Evolutionary conservation across 53 echinoderm and acorn worm genomes (phyloP).

Genomic region (Crossaster papposus): DNA sequence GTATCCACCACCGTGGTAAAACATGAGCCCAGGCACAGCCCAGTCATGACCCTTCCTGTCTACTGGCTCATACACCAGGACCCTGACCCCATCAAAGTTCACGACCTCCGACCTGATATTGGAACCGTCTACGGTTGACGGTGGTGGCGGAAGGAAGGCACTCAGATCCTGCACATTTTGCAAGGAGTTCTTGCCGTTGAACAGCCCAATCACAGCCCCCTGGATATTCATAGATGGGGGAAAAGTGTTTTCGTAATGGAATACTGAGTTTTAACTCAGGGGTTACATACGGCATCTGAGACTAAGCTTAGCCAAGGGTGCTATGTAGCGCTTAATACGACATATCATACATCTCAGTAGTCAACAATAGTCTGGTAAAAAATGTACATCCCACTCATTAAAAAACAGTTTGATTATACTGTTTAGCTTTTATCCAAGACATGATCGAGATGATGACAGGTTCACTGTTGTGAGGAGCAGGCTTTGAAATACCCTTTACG

Average conservation of each 20-base stretch:
- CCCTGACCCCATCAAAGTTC: conserved; percentile 75
- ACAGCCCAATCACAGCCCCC: conserved; percentile 32
- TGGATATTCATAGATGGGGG: not conserved
- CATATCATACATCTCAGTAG: no score
- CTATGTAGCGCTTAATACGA: no score
- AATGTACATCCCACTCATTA: no score
- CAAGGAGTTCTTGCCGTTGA: conserved; percentile 20
- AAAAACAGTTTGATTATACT: no score
- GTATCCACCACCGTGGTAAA: conserved; percentile 80
- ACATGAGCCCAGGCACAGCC: conserved; percentile 66
- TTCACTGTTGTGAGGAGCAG: no score
- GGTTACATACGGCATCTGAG: no score
- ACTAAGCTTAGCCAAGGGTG: no score
- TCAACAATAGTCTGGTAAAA: no score
- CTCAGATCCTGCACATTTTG: conserved; percentile 22
- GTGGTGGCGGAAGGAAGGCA: conserved; percentile 15
- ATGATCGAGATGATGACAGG: no score
- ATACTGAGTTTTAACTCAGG: no score
- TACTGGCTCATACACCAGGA: conserved; percentile 72
- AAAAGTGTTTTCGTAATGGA: not conserved
- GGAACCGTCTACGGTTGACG: conserved; percentile 62
- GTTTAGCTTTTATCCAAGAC: no score
- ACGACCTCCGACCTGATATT: conserved; percentile 72
- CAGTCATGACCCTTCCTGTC: conserved; percentile 40
- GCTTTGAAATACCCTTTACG: no score